Evolutionary conservation across 2,113 vertebrate genomes (phyloP), one percentile per base, ranked within the genome.

Genomic region (Tauraco erythrolophus): DNA sequence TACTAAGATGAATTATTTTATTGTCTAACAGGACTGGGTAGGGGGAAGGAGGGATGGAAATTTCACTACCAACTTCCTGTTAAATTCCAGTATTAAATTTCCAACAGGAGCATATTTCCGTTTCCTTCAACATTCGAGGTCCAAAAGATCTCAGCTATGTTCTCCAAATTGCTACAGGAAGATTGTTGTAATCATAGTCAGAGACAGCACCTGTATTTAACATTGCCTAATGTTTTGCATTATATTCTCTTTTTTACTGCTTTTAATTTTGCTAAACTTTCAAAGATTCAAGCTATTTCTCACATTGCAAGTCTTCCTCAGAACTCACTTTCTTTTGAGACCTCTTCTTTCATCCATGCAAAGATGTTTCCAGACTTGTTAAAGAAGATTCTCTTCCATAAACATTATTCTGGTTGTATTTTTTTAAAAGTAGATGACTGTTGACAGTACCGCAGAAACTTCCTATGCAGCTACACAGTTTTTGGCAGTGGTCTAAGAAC

Each of bases 371-470:
- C 30, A 64, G 23, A n/a, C 25, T 37, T n/a, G 17, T 31, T 62
- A 54, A 56, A 50, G 45, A 65, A 70, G 19, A 54, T 41, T 51
- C 2, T 48, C 6, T 62, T 58, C 43, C 30, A 37, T 37, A 31
- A 81, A 80, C 62, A 50, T 33, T 31, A 62, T 48, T 43, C 31
- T 60, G 17, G 15, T 54, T 61, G 21, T 16, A 25, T 35, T 77
- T 64, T 72, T 72, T 66, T 17, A 46, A 41, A 62, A 46, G 18
- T 12, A 58, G 30, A 33, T 0, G 1, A 33, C 35, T 48, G 35
- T 7, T 0, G 0, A 24, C 22, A 35, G 53, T 30, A 82, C 11
- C 0, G 0, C 27, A 81, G n/a, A 71, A 68, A n/a, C 11, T 53
- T 66, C 24, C 28, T 22, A 5, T 39, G 56, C 28, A 78, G 50